Conservation (phyloP, 2,113 vertebrate species). For the Epinephelus lanceolatus region DNA sequence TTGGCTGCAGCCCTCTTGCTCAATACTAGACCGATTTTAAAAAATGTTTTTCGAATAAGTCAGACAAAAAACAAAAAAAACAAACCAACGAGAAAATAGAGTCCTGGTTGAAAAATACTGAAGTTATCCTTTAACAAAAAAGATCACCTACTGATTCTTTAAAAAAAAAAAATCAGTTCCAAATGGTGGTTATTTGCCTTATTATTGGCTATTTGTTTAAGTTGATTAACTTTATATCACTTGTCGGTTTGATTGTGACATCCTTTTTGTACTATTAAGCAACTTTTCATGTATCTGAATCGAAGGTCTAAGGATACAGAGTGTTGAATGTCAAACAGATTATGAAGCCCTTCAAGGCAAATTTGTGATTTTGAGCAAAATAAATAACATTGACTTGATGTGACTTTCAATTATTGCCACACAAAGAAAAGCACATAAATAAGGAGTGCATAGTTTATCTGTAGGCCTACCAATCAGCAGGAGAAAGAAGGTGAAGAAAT, state of each 20-base stretch:
- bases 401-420: background rate
- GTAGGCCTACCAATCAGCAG: conserved; percentile 29
- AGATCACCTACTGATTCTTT: background rate
- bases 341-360: background rate
- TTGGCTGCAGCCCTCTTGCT: no score
- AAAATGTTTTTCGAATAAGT: no score
- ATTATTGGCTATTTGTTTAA: background rate
- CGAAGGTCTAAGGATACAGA: background rate
- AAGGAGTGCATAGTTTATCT: conserved; percentile 14
- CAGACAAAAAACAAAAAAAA: no score
- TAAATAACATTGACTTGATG: background rate
- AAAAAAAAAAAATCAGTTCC: no score
- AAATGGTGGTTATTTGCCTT: background rate
- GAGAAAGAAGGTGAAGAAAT: conserved; percentile 53
- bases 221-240: background rate
- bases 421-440: conserved; percentile 6
- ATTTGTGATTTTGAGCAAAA: background rate
- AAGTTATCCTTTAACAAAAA: no score
- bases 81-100: no score
- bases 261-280: background rate
- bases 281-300: background rate
- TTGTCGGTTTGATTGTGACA: background rate
- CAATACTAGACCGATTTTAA: no score
- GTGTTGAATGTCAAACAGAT: no score
- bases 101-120: no score